These are phyloP conservation scores for Caenorhabditis wallacei DNA, from an alignment of 2,888 invertebrate genomes.

Conservation along the genomic window DNA sequence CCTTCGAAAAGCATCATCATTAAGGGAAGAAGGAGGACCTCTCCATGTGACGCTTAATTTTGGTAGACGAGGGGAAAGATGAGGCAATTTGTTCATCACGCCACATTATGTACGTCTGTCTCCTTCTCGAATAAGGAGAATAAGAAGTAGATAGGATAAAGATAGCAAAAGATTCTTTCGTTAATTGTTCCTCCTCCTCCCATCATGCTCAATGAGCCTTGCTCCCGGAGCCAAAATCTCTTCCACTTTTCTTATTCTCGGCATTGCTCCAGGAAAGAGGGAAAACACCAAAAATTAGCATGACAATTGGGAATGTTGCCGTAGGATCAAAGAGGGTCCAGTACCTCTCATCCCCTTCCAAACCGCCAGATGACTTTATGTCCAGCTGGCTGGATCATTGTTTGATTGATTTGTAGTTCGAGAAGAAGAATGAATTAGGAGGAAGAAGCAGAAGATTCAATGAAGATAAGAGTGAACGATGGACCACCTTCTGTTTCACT, in stretches of 20 bases:
- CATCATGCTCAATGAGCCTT: constrained; percentile 37
- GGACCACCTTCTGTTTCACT: constrained; percentile 27
- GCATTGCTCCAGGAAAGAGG: background rate
- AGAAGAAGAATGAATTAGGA: constrained; percentile 30
- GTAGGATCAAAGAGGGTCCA: constrained; percentile 24
- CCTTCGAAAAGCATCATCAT: constrained; percentile 50
- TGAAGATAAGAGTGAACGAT: constrained; percentile 50
- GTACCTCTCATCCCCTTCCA: constrained; percentile 13
- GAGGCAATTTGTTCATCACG: constrained; percentile 65
- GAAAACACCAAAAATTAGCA: constrained; percentile 44
- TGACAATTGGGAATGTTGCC: constrained; percentile 50
- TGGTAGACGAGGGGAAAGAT: constrained; percentile 31
- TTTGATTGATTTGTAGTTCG: constrained; percentile 65
- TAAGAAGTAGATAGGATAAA: constrained; percentile 45
- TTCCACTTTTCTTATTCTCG: constrained; percentile 6
- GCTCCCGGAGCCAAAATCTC: background rate
- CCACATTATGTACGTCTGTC: constrained; percentile 61
- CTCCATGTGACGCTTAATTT: constrained; percentile 64
- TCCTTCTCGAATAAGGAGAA: background rate
- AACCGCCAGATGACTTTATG: constrained; percentile 52
- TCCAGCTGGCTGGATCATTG: constrained; percentile 60
- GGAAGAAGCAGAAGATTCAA: constrained; percentile 1
- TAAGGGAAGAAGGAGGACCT: constrained; percentile 38
- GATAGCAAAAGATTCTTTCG: constrained; percentile 43
- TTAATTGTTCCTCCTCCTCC: constrained; percentile 44